Evolutionary conservation across 1,140 invertebrate species (phyloP).

Genomic region (Notospermus geniculatus): DNA sequence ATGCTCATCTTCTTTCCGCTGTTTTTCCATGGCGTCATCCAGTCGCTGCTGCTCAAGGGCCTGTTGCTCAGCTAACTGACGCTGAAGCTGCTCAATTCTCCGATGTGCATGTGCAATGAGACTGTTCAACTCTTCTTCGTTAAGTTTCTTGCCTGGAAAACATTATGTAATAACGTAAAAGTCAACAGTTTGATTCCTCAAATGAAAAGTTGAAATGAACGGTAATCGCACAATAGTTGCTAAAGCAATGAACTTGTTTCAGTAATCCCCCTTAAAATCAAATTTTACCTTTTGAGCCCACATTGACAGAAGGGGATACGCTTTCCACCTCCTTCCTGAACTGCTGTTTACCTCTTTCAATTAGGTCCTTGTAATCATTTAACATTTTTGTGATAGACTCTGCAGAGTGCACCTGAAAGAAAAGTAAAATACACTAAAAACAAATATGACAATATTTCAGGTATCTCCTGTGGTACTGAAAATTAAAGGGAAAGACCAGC

Average conservation of each 20-base stretch:
- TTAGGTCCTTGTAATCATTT: constrained; percentile 56
- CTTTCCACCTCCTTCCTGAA: constrained; percentile 57
- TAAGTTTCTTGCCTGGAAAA: constrained; percentile 50
- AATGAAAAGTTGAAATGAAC: not conserved
- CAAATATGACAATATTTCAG: too few relatives aligned
- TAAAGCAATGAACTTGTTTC: not conserved
- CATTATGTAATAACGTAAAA: not conserved
- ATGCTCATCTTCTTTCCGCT: constrained; percentile 43
- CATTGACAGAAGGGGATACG: constrained; percentile 53
- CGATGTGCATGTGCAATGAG: constrained; percentile 60
- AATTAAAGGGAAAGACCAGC: too few relatives aligned
- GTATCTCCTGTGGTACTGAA: too few relatives aligned
- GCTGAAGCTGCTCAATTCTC: constrained; percentile 59
- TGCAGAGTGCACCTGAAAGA: constrained; percentile 43
- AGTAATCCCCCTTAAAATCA: not conserved
- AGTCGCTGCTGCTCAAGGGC: constrained; percentile 44
- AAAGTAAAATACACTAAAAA: too few relatives aligned
- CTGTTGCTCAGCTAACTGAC: constrained; percentile 57
- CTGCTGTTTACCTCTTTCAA: constrained; percentile 56
- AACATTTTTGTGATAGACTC: constrained; percentile 54
- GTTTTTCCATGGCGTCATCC: constrained; percentile 41
- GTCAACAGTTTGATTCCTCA: not conserved
- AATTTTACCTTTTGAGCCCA: constrained; percentile 36
- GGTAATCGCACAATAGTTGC: not conserved
- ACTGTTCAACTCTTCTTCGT: constrained; percentile 59